phyloP scores from a whole-genome alignment of 2,113 vertebrate genomes.

The Panthera tigris region DNA sequence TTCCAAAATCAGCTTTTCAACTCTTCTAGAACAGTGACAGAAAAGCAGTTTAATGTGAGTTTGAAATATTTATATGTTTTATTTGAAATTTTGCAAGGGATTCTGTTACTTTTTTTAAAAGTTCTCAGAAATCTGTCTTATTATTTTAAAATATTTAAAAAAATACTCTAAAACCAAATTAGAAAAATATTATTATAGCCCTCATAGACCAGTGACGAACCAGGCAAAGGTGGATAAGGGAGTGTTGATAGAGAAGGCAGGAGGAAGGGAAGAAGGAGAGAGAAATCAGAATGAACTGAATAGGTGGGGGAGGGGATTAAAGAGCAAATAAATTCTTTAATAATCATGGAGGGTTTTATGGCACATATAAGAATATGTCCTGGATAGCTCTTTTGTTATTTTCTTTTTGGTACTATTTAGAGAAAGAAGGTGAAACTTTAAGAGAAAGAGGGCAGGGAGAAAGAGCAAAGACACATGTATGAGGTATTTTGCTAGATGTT shows the following conservation, averaged over 20 bases:
- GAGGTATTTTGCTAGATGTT: not conserved
- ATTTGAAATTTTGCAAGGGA: not conserved
- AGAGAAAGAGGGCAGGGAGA: not conserved
- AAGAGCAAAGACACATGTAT: not conserved
- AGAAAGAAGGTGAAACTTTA: not conserved
- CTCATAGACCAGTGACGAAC: not conserved
- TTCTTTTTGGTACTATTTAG: not conserved
- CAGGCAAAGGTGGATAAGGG: not conserved
- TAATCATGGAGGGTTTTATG: not conserved
- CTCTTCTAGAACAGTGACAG: not conserved
- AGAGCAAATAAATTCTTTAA: conserved; percentile 1
- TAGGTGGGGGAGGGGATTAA: not conserved
- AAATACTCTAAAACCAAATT: not conserved
- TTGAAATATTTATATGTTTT: not conserved
- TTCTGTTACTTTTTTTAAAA: not conserved
- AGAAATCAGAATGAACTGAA: not conserved
- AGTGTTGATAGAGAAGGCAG: not conserved
- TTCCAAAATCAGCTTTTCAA: not conserved
- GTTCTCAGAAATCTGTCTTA: not conserved
- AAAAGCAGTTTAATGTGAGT: not conserved
- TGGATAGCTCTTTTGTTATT: not conserved
- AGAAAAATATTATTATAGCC: not conserved
- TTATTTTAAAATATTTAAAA: not conserved
- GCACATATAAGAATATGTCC: not conserved
- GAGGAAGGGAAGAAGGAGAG: not conserved